Conservation (phyloP, 2,888 invertebrate species). For the Onchidella celtica region DNA sequence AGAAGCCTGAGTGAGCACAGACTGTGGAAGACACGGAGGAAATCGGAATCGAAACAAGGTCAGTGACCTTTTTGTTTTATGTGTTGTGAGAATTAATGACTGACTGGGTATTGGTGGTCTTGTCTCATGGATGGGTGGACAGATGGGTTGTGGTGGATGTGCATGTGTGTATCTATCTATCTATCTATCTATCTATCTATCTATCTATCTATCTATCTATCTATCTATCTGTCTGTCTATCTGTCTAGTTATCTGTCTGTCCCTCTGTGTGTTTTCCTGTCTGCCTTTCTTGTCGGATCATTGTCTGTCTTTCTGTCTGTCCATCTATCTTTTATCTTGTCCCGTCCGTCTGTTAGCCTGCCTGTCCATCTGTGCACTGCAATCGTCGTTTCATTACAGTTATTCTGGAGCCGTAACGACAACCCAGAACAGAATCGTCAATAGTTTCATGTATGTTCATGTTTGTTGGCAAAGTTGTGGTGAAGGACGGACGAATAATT, state of each 20-base stretch:
- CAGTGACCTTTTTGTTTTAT: no score
- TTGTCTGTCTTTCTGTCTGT: slow-evolving; percentile 27
- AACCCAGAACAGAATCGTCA: no score
- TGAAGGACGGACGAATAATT: no score
- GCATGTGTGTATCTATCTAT: no score
- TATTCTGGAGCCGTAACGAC: no score
- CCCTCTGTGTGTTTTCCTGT: slow-evolving; percentile 6
- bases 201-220: neutral
- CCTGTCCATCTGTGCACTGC: no score
- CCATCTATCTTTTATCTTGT: no score
- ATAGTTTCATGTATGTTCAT: no score
- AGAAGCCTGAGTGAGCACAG: slow-evolving; percentile 33
- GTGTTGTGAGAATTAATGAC: no score
- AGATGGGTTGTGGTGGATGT: no score
- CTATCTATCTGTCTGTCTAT: slow-evolving; percentile 7
- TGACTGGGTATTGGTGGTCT: neutral
- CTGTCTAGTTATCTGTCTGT: slow-evolving; percentile 9
- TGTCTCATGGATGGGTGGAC: neutral
- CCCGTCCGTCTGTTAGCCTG: neutral
- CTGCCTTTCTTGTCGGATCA: slow-evolving; percentile 12
- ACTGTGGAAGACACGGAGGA: slow-evolving; percentile 23
- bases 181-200: neutral
- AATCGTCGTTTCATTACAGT: no score
- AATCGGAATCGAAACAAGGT: slow-evolving; percentile 33
- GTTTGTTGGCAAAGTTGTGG: no score